These are phyloP conservation scores for Cryptomyrus ogoouensis DNA, from an alignment of 2,113 vertebrate genomes.

Conservation along the genomic window DNA sequence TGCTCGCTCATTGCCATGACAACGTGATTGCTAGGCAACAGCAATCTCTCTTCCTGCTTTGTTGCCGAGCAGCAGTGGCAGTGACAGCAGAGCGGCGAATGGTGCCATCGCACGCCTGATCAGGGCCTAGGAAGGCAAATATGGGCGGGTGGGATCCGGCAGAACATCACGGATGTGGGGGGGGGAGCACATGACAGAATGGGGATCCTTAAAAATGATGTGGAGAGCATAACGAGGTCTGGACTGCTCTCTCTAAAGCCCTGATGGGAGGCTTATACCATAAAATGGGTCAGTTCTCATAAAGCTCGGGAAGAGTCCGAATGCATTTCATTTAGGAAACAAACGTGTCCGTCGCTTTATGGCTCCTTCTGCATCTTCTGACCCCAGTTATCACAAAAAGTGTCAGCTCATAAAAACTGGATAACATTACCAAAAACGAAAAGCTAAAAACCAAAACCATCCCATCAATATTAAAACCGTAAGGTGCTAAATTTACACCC, in stretches of 20 bases:
- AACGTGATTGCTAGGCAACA: constrained; percentile 40
- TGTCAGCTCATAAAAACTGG: not conserved
- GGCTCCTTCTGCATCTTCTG: not conserved
- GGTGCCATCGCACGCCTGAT: constrained; percentile 19
- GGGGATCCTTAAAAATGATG: constrained; percentile 11
- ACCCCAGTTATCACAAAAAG: not conserved
- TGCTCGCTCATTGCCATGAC: constrained; percentile 47
- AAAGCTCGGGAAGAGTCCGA: not conserved
- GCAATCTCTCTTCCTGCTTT: constrained; percentile 31
- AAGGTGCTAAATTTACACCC: not conserved
- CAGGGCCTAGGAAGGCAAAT: constrained; percentile 15
- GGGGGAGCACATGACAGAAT: not conserved
- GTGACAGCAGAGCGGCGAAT: constrained; percentile 9
- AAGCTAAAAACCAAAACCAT: not conserved
- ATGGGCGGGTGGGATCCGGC: not conserved
- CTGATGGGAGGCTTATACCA: not conserved
- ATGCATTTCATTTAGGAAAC: not conserved
- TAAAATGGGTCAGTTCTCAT: not conserved
- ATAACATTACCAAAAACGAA: not conserved
- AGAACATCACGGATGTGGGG: not conserved
- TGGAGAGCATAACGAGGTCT: not conserved
- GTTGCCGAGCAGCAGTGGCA: constrained; percentile 28
- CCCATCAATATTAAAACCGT: not conserved
- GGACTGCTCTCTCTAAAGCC: not conserved
- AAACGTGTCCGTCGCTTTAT: not conserved